phyloP scores from a whole-genome alignment of 2,113 vertebrate genomes.

The Aspidoscelis tigris region DNA sequence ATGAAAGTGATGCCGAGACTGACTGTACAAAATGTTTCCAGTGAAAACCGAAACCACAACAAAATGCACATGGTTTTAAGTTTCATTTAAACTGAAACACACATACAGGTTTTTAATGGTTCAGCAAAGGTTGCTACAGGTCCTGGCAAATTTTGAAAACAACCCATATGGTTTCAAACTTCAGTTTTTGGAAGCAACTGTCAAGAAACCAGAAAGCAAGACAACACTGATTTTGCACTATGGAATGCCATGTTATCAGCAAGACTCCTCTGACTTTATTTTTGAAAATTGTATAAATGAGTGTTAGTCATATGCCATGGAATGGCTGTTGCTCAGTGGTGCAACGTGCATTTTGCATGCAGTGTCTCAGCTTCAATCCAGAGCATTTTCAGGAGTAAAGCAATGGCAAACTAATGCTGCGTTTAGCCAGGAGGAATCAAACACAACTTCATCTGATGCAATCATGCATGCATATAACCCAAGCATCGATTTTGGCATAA shows the following conservation, averaged over 20 bases:
- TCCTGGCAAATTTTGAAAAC: not conserved
- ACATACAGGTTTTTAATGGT: not conserved
- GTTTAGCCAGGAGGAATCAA: too few relatives aligned
- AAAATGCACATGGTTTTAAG: conserved; percentile 21
- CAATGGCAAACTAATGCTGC: too few relatives aligned
- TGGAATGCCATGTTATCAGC: too few relatives aligned
- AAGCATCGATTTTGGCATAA: not conserved
- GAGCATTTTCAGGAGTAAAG: too few relatives aligned
- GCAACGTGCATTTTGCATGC: too few relatives aligned
- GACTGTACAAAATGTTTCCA: conserved; percentile 9
- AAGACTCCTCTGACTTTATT: too few relatives aligned
- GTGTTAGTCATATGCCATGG: too few relatives aligned
- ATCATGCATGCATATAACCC: not conserved
- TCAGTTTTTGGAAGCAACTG: not conserved
- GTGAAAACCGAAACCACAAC: conserved; percentile 35
- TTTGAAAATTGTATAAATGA: too few relatives aligned
- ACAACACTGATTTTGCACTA: not conserved
- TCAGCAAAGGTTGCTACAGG: not conserved
- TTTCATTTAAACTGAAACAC: conserved; percentile 20
- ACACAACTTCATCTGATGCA: not conserved
- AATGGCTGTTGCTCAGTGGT: too few relatives aligned
- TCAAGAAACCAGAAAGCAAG: not conserved
- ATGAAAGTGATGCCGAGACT: conserved; percentile 34
- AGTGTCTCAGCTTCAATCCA: too few relatives aligned
- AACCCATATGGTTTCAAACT: not conserved